Percentiles rank a stretch among this genome's conserved stretches.
Evolutionary conservation across 2,888 invertebrate genomes (phyloP).

Genomic region (Temnothorax rugatulus): DNA sequence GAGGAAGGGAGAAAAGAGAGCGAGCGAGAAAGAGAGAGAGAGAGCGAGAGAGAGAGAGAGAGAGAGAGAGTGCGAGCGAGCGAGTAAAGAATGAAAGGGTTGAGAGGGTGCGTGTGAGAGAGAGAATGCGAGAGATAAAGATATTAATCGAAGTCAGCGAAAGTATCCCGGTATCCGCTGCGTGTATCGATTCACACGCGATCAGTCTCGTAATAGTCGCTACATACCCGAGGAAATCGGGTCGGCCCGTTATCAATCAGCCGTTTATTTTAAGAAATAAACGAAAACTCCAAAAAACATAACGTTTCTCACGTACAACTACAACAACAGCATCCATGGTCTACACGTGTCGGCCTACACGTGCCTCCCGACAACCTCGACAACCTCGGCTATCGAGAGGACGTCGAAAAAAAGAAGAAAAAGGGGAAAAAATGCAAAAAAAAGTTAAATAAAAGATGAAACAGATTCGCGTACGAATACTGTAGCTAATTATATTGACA

Average conservation of each 20-base stretch:
- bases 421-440: background rate
- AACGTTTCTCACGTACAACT: conserved; percentile 39
- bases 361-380: conserved; percentile 68
- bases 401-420: conserved; percentile 43
- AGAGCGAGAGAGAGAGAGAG: conserved; percentile 38
- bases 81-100: conserved; percentile 58
- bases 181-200: conserved; percentile 48
- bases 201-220: conserved; percentile 51
- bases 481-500: conserved; percentile 79
- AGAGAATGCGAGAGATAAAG: conserved; percentile 71
- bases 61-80: conserved; percentile 43
- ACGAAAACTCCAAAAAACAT: conserved; percentile 41
- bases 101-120: conserved; percentile 42
- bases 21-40: conserved; percentile 40
- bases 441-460: conserved; percentile 8
- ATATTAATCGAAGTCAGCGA: conserved; percentile 79
- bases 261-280: conserved; percentile 41
- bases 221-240: conserved; percentile 29
- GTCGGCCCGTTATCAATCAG: conserved; percentile 29
- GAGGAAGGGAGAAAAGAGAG: conserved; percentile 46
- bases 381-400: conserved; percentile 62
- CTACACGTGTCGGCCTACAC: conserved; percentile 75
- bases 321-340: conserved; percentile 61
- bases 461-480: conserved; percentile 71
- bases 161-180: conserved; percentile 68